phyloP scores from a whole-genome alignment of 2,888 invertebrate species.

The Polydrusus tereticollis region DNA sequence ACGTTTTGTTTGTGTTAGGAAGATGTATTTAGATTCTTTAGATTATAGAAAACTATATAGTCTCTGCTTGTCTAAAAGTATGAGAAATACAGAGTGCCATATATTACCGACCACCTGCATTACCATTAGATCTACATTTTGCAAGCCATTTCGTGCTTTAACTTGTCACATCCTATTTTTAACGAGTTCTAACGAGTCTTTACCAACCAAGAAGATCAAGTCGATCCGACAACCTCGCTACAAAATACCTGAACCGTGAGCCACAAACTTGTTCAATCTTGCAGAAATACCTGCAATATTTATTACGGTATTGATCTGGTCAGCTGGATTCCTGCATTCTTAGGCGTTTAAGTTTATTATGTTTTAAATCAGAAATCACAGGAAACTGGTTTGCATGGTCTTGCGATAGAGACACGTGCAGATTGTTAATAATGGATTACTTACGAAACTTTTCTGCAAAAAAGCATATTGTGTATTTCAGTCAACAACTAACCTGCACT shows the following conservation, averaged over 20 bases:
- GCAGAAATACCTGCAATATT: conserved; percentile 43
- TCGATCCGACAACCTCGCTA: conserved; percentile 15
- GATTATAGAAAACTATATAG: no score
- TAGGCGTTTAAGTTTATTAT: conserved; percentile 7
- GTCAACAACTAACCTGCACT: no score
- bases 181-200: conserved; percentile 26
- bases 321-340: conserved; percentile 30
- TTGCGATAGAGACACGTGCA: neutral
- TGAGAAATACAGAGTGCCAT: no score
- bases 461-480: no score
- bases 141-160: neutral
- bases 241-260: conserved; percentile 37
- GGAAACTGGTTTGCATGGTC: conserved; percentile 1
- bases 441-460: no score
- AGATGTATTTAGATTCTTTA: no score
- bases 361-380: neutral
- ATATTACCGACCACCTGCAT: no score
- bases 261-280: conserved; percentile 44
- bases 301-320: conserved; percentile 43
- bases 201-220: conserved; percentile 7
- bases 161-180: neutral
- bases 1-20: no score
- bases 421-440: neutral
- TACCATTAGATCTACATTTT: neutral
- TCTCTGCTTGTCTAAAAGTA: no score